Evolutionary conservation across 2,888 invertebrate genomes (phyloP).

Genomic region (Aquatica leii): DNA sequence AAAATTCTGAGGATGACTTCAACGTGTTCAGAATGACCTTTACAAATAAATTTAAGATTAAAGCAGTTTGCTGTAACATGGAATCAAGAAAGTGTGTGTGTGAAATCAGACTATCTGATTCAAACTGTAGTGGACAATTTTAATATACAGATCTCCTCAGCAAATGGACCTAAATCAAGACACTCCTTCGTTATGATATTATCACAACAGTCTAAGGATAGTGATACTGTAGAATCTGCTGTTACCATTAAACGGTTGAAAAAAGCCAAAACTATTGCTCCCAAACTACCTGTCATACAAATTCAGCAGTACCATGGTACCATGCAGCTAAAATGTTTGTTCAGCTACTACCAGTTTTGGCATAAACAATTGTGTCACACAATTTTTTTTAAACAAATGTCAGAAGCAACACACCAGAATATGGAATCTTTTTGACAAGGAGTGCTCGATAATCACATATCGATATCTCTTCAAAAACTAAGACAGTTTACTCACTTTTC

Average conservation of each 20-base stretch:
- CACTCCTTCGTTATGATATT: not conserved
- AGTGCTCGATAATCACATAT: not conserved
- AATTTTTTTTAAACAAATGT: slow-evolving; percentile 9
- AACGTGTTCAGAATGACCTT: not conserved
- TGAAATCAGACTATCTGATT: slow-evolving; percentile 4
- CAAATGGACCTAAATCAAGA: slow-evolving; percentile 9
- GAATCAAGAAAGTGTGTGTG: not conserved
- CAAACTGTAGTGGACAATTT: slow-evolving; percentile 9
- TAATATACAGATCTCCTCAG: slow-evolving; percentile 5
- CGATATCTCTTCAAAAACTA: slow-evolving; percentile 1
- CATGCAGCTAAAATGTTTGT: slow-evolving; percentile 6
- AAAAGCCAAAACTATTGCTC: slow-evolving; percentile 6
- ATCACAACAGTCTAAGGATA: no score
- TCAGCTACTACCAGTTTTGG: slow-evolving; percentile 2
- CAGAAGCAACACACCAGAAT: slow-evolving; percentile 2
- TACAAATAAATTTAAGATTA: slow-evolving; percentile 8
- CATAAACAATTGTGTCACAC: not conserved
- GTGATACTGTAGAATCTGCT: slow-evolving; percentile 5
- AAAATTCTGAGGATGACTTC: slow-evolving; percentile 5
- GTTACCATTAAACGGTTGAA: slow-evolving; percentile 6
- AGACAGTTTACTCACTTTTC: not conserved
- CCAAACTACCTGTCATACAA: slow-evolving; percentile 1
- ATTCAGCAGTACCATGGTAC: not conserved
- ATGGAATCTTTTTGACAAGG: not conserved
- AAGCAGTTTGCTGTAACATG: slow-evolving; percentile 8